Base-by-base conservation (phyloP, 2,113 vertebrate genomes). In the Pavo muticus region DNA sequence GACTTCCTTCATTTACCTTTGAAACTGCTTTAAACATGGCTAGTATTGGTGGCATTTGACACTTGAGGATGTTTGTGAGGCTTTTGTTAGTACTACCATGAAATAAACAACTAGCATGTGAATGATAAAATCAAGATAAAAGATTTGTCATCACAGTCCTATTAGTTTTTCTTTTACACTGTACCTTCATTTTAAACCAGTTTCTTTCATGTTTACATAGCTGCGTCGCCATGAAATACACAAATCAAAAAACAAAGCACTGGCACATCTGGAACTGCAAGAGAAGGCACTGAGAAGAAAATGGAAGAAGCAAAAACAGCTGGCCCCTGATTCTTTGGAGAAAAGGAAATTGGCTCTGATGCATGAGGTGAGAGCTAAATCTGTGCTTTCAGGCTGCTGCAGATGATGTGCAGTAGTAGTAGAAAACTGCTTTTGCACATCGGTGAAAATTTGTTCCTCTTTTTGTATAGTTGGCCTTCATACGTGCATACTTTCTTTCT, bases 191-290 rank as follows among this genome's bases (percentile, higher is more conserved):
- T 69, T 89, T 75, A 30, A 72, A 64, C 37, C 21, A 0, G 4
- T 35, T 77, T 93, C 12, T 45, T 81, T 35, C 18, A 5, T 61
- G 12, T 85, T 84, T 81, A 2, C 9, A 0, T 93, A 99, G 99
- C 88, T 96, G 44, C 97, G 97, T 76, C 98, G 99, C 21, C 99
- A 98, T 96, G 99, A 99, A 96, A 98, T 98, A 50, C 98, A 99
- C 92, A 98, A 98, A 91, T 99, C 99, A 14, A 98, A 98, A 94
- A 99, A 99, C 91, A 98, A 97, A 94, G 97, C 94, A 5, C 93
- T 98, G 45, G 99, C 97, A 3, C 98, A 98, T 79, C 98, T 98
- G 98, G 99, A 99, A 72, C 97, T 99, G 48, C 98, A 98, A 63
- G 98, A 99, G 93, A 98, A 98, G 92, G 95, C 97, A 27, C 84